phyloP scores from a whole-genome alignment of 64 coral and sea anemone genomes.

The Anthopleura sola region DNA sequence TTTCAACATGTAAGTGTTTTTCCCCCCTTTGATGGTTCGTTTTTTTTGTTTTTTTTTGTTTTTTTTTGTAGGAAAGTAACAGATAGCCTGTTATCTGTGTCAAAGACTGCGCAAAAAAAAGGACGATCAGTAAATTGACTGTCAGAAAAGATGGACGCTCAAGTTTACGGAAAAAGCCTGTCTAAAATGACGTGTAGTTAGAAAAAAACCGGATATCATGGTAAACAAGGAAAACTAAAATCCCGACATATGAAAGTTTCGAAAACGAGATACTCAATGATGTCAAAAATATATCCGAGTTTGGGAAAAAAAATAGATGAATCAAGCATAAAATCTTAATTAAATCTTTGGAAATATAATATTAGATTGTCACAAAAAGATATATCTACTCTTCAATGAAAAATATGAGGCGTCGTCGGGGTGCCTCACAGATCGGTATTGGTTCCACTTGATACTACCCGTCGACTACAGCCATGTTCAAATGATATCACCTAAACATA shows the following conservation, averaged over 20 bases:
- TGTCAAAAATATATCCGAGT: neutral
- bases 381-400: neutral
- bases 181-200: neutral
- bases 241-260: neutral
- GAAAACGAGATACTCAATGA: neutral
- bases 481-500: too few relatives aligned
- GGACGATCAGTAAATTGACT: too few relatives aligned
- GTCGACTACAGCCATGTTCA: too few relatives aligned
- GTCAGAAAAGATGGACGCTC: too few relatives aligned
- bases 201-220: neutral
- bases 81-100: too few relatives aligned
- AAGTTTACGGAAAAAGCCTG: neutral
- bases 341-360: neutral
- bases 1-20: too few relatives aligned
- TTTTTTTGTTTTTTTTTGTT: too few relatives aligned
- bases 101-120: too few relatives aligned
- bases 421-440: neutral
- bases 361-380: neutral
- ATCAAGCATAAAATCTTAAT: neutral
- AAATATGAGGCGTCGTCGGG: neutral
- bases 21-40: too few relatives aligned
- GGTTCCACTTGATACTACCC: neutral
- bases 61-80: too few relatives aligned
- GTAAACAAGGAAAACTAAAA: neutral
- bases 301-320: neutral